phyloP scores from a whole-genome alignment of 2,888 invertebrate species.

The Dione vanillae region DNA sequence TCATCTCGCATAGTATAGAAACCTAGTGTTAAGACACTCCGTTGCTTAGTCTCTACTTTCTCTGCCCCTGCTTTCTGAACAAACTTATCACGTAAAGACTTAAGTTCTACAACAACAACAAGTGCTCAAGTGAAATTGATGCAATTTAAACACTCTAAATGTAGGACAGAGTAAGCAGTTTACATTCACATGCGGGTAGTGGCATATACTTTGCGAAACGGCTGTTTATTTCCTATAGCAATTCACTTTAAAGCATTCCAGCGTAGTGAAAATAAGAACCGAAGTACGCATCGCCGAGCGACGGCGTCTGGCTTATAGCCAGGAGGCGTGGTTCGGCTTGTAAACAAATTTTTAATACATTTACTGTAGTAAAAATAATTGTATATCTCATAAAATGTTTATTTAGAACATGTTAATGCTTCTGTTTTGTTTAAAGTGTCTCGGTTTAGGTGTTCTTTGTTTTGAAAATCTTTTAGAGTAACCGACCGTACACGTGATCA shows the following conservation, averaged over 20 bases:
- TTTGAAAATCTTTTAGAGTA: too few relatives aligned
- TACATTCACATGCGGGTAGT: neutral
- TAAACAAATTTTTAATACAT: constrained; percentile 18
- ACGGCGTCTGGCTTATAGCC: constrained; percentile 22
- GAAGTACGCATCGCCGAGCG: constrained; percentile 5
- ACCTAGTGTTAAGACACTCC: too few relatives aligned
- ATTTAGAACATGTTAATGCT: neutral
- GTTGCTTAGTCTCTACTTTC: too few relatives aligned
- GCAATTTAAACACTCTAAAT: neutral
- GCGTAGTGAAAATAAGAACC: constrained; percentile 1
- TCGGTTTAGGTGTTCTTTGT: neutral
- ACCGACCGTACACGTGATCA: too few relatives aligned
- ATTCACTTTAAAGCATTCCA: constrained; percentile 1
- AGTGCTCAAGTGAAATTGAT: neutral
- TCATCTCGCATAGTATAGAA: too few relatives aligned
- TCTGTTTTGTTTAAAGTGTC: neutral
- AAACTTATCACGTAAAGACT: neutral
- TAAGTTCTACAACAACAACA: neutral
- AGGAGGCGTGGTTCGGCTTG: constrained; percentile 22
- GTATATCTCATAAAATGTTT: neutral
- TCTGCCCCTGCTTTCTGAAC: too few relatives aligned
- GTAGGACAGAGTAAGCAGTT: neutral
- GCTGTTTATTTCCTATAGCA: neutral
- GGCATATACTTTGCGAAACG: neutral
- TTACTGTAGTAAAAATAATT: constrained; percentile 1